phyloP scores from a whole-genome alignment of 2,888 invertebrate species.

The Melieria crassipennis region DNA sequence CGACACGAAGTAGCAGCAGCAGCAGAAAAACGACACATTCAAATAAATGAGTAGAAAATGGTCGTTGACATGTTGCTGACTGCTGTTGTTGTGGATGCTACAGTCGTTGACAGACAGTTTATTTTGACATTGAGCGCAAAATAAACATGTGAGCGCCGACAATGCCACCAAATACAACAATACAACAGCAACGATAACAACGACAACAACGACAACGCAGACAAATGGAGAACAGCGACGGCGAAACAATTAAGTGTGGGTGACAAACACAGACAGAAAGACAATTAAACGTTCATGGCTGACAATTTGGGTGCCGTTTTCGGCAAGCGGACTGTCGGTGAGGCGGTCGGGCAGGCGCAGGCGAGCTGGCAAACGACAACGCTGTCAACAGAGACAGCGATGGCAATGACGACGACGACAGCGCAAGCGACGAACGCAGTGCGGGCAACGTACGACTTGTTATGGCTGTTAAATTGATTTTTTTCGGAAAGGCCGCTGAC shows the following conservation, averaged over 20 bases:
- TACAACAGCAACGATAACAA: conserved; percentile 13
- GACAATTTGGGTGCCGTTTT: neutral
- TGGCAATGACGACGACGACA: neutral
- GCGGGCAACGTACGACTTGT: too few species aligned
- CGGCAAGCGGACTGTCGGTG: too few species aligned
- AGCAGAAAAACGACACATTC: conserved; percentile 4
- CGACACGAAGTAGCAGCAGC: neutral
- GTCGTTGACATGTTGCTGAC: conserved; percentile 27
- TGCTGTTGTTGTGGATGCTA: neutral
- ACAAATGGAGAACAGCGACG: neutral
- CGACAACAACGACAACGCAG: conserved; percentile 16
- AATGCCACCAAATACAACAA: conserved; percentile 18
- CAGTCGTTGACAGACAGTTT: conserved; percentile 11
- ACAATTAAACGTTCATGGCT: conserved; percentile 33
- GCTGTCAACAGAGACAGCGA: neutral
- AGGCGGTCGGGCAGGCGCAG: too few species aligned
- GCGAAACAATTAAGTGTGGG: conserved; percentile 30
- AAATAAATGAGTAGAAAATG: conserved; percentile 31
- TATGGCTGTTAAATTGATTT: too few species aligned
- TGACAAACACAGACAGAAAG: conserved; percentile 30
- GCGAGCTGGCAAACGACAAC: too few species aligned
- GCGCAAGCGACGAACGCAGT: neutral
- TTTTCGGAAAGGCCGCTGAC: too few species aligned
- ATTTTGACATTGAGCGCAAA: conserved; percentile 33
- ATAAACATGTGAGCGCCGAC: conserved; percentile 26